These are phyloP conservation scores for Onychostoma macrolepis DNA, from an alignment of 2,113 vertebrate species.

Conservation along the genomic window DNA sequence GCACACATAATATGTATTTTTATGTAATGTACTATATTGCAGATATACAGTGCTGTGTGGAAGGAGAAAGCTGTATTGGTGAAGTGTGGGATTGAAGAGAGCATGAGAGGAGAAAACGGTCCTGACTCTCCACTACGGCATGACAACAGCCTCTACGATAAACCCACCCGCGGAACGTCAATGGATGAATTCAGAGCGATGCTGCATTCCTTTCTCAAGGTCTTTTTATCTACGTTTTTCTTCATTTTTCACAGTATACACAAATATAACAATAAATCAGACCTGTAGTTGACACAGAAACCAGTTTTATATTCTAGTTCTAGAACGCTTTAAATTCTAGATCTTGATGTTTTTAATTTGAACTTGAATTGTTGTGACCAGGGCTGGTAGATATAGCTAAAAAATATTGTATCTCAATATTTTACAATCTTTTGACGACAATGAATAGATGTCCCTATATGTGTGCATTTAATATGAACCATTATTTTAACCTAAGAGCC, in stretches of 20 bases:
- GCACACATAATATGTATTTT: conserved; percentile 8
- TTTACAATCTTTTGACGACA: neutral
- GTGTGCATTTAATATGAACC: neutral
- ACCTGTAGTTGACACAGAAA: neutral
- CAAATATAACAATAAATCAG: neutral
- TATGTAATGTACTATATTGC: conserved; percentile 9
- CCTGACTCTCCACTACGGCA: conserved; percentile 70
- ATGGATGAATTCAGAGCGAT: conserved; percentile 97
- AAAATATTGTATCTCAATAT: neutral
- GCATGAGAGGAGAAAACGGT: conserved; percentile 68
- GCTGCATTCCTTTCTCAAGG: conserved; percentile 93
- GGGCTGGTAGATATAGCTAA: too few species aligned
- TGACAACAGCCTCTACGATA: conserved; percentile 88
- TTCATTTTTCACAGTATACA: neutral
- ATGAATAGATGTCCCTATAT: neutral
- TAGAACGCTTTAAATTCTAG: neutral
- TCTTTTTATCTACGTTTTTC: conserved; percentile 55
- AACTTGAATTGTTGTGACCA: neutral
- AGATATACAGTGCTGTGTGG: conserved; percentile 94
- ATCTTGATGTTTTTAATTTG: neutral
- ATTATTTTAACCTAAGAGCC: neutral
- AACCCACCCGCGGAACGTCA: conserved; percentile 91
- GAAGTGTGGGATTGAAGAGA: conserved; percentile 88
- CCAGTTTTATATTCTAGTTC: neutral
- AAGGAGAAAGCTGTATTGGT: conserved; percentile 89